Conservation (phyloP, 2,113 vertebrate species). For the Ornithorhynchus anatinus region DNA sequence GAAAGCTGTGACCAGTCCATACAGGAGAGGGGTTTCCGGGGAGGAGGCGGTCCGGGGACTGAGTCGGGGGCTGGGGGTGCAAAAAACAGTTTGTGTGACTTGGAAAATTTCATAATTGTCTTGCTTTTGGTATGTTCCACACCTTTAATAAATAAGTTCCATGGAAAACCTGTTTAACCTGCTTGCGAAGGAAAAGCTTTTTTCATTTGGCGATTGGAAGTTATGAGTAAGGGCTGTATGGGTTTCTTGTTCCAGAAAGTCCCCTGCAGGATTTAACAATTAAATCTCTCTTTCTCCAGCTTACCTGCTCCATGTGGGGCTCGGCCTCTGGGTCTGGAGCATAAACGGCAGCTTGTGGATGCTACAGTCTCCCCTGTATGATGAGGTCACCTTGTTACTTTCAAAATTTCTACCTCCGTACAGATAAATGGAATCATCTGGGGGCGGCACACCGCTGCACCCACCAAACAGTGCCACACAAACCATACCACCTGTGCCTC, state of each 20-base stretch:
- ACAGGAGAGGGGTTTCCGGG: not conserved
- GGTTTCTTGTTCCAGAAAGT: constrained; percentile 26
- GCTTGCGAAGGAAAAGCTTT: constrained; percentile 11
- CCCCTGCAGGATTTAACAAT: constrained; percentile 48
- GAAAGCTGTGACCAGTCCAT: not conserved
- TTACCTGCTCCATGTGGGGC: constrained; percentile 54
- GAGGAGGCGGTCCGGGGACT: not conserved
- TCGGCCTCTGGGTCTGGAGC: not conserved
- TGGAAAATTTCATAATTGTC: constrained; percentile 33
- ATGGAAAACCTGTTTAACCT: constrained; percentile 48
- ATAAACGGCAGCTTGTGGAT: constrained; percentile 52
- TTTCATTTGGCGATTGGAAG: constrained; percentile 25
- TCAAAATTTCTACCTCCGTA: constrained; percentile 51
- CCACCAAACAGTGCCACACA: not conserved
- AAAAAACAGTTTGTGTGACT: not conserved
- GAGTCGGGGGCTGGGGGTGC: not conserved
- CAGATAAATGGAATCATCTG: constrained; percentile 19
- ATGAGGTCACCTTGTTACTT: constrained; percentile 59
- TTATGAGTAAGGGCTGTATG: constrained; percentile 49
- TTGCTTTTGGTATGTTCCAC: constrained; percentile 21
- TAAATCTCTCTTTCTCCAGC: constrained; percentile 52
- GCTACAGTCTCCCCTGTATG: constrained; percentile 41
- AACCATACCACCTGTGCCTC: not conserved
- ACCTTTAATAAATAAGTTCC: constrained; percentile 40
- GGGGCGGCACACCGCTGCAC: not conserved